Evolutionary conservation across 1,140 invertebrate species (phyloP), one percentile per base, ranked within the genome.

Genomic region (Drosophila nikananu): DNA sequence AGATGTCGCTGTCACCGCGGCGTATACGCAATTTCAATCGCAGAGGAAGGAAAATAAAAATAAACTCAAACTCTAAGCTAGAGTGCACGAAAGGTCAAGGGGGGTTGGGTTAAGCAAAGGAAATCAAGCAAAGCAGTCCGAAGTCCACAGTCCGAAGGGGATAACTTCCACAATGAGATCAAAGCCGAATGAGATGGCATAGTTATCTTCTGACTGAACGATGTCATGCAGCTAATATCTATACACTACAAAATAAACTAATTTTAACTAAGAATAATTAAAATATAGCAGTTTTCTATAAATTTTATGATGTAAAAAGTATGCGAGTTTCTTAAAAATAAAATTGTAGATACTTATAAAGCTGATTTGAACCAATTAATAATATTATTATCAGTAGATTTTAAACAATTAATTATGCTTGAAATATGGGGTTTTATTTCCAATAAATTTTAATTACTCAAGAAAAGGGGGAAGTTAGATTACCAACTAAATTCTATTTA

Each of bases 11-110:
- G 37, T 42, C 77, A 51, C 46, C 63, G 75, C 60, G 15, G 42
- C 80, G 75, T 65, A 66, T 81, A 60, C 55, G 73, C 52, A 66
- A 81, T 72, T 23, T 63, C 32, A 49, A 48, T 60, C 59, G 46
- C 25, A 41, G n/a, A 15, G 42, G 21, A 77, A 59, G 23, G 63
- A 32, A 81, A 66, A 54, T 55, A 48, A 65, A 39, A 62, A 61
- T 21, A 51, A 64, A 72, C 54, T 46, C 49, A 52, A 68, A 60
- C 27, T 44, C 35, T 10, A 46, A 62, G 49, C 57, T 59, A 58
- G 42, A 77, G 48, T 44, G 72, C 73, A 58, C n/a, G n/a, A 55
- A 67, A 74, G 77, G 64, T 79, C 70, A 75, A 65, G 17, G 49
- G 35, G 21, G 46, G 52, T 17, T 25, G 44, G 42, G 19, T 35